Conservation (phyloP, 2,797 vertebrate genomes). For the Ptychobarbus kaznakovi region DNA sequence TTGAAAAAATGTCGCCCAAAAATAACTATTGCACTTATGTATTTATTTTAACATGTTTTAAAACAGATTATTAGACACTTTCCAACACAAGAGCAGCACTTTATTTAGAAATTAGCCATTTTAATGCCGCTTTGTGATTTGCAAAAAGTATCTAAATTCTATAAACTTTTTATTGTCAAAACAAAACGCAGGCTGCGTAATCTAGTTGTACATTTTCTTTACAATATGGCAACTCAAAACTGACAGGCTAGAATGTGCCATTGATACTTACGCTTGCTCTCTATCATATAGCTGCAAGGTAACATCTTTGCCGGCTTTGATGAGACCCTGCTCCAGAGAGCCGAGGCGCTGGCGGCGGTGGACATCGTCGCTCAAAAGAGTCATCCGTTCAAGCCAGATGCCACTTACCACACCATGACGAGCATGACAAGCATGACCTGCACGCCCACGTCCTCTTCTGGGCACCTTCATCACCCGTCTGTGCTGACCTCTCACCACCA, state of each 20-base stretch:
- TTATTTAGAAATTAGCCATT: not conserved
- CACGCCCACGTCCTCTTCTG: constrained; percentile 88
- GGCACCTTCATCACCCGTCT: constrained; percentile 90
- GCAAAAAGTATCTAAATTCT: not conserved
- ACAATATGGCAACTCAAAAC: not conserved
- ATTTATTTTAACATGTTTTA: not conserved
- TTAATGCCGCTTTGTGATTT: not conserved
- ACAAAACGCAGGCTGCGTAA: not conserved
- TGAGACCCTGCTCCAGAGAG: constrained; percentile 88
- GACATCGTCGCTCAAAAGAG: constrained; percentile 91
- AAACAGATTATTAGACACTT: not conserved
- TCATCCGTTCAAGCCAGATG: constrained; percentile 92
- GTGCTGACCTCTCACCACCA: constrained; percentile 87
- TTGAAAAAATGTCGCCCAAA: not conserved
- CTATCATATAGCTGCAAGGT: constrained; percentile 79
- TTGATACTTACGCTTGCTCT: constrained; percentile 9
- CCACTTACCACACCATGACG: constrained; percentile 95
- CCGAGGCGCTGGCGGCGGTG: constrained; percentile 92
- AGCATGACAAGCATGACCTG: constrained; percentile 93
- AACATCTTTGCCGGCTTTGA: constrained; percentile 94
- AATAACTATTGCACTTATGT: not conserved
- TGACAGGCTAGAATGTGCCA: not conserved
- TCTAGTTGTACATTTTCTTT: not conserved
- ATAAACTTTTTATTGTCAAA: not conserved
- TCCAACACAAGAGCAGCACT: not conserved